phyloP scores from a whole-genome alignment of 2,113 vertebrate genomes.

The Elachura formosa region DNA sequence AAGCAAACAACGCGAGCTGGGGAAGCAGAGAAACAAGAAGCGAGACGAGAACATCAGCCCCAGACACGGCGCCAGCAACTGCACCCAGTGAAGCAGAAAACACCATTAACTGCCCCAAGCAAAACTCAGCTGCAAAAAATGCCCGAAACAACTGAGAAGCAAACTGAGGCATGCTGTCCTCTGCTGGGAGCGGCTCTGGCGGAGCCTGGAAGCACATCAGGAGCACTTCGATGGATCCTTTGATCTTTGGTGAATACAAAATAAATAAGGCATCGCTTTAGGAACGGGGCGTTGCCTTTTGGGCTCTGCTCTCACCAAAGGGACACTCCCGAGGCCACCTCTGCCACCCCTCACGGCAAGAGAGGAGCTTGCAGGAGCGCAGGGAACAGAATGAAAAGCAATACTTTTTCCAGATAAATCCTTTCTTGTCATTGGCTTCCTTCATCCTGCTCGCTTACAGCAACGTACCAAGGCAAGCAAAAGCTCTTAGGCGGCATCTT shows the following conservation, averaged over 20 bases:
- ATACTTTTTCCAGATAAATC: neutral
- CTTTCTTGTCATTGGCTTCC: neutral
- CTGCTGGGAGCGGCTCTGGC: slow-evolving; percentile 16
- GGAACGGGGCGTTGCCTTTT: neutral
- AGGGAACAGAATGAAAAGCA: neutral
- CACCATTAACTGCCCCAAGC: neutral
- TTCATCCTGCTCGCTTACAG: neutral
- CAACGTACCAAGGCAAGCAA: neutral
- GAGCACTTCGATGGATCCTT: neutral
- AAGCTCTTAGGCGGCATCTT: neutral
- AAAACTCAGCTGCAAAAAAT: neutral
- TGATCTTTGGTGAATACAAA: neutral
- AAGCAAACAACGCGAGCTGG: neutral
- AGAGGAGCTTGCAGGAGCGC: accelerated
- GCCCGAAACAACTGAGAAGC: neutral
- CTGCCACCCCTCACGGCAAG: accelerated
- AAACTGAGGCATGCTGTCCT: slow-evolving; percentile 33
- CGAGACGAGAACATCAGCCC: neutral
- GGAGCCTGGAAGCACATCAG: neutral
- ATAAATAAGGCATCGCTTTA: neutral
- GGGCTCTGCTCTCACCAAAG: neutral
- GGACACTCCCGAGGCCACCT: neutral
- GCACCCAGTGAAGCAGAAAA: neutral
- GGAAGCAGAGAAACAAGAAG: neutral
- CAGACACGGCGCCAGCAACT: neutral